A percentile compares a stretch with the other conserved stretches of the same genome.
Evolutionary conservation across 2,113 vertebrate species (phyloP).

Genomic region (Odocoileus hemionus): DNA sequence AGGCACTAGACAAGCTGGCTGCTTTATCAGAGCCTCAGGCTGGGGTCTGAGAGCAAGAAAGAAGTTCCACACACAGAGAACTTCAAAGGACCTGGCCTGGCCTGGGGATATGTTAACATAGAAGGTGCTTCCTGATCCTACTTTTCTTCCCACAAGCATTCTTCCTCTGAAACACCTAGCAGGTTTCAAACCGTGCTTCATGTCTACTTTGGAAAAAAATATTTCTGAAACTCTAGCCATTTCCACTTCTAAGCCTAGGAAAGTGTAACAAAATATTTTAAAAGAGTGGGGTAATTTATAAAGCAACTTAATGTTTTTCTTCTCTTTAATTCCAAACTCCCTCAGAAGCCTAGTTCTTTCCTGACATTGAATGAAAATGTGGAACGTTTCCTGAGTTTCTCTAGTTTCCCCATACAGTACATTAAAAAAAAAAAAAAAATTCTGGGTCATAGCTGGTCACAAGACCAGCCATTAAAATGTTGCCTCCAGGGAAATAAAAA

Average conservation of each 20-base stretch:
- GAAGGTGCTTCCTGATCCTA: not conserved
- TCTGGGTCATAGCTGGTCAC: not conserved
- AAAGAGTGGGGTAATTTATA: not conserved
- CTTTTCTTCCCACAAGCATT: not conserved
- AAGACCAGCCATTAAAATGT: conserved; percentile 1
- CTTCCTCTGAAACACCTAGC: not conserved
- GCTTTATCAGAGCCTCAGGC: not conserved
- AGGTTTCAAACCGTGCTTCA: not conserved
- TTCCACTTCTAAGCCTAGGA: not conserved
- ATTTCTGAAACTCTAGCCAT: not conserved
- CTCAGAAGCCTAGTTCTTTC: not conserved
- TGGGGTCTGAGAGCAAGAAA: not conserved
- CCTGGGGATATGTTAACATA: not conserved
- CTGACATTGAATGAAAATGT: not conserved
- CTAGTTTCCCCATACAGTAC: not conserved
- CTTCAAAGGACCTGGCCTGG: not conserved
- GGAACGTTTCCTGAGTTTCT: not conserved
- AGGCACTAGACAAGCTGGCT: not conserved
- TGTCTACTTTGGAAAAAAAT: not conserved
- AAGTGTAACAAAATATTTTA: not conserved
- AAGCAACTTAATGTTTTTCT: not conserved
- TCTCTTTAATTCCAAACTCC: conserved; percentile 1
- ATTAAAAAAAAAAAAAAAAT: not conserved
- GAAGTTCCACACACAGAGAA: not conserved
- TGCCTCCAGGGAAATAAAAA: not conserved